Evolutionary conservation across 2,888 invertebrate genomes (phyloP).

Genomic region (Neoascia interrupta): DNA sequence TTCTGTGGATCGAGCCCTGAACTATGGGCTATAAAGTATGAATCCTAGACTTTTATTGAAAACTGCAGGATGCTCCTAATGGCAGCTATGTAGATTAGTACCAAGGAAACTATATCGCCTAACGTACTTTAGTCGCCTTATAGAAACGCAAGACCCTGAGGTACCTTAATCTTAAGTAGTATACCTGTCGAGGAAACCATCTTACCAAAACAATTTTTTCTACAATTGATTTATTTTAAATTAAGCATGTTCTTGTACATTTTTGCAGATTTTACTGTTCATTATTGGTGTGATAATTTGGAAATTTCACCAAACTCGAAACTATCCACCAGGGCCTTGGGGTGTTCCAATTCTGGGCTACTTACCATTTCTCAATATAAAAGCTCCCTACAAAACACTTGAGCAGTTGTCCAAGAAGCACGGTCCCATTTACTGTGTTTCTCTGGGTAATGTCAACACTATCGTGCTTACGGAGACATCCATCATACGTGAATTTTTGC

Average conservation of each 20-base stretch:
- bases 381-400: constrained; percentile 86
- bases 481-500: constrained; percentile 86
- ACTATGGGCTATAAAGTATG: no score
- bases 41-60: no score
- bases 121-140: no score
- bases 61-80: no score
- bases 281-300: constrained; percentile 31
- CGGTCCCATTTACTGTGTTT: constrained; percentile 87
- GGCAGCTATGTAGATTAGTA: no score
- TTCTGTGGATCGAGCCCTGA: no score
- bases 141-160: no score
- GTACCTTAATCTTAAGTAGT: no score
- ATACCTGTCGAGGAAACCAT: no score
- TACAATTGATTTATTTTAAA: neutral
- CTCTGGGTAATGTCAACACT: constrained; percentile 87
- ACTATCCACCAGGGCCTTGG: constrained; percentile 85
- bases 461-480: constrained; percentile 89
- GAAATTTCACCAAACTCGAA: constrained; percentile 44
- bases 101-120: no score
- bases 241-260: neutral
- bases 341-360: constrained; percentile 90
- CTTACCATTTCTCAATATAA: constrained; percentile 85
- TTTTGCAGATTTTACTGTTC: constrained; percentile 26
- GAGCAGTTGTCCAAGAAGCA: constrained; percentile 84
- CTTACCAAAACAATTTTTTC: neutral